Evolutionary conservation across 1,140 invertebrate genomes (phyloP).

Genomic region (Pissodes strobi): DNA sequence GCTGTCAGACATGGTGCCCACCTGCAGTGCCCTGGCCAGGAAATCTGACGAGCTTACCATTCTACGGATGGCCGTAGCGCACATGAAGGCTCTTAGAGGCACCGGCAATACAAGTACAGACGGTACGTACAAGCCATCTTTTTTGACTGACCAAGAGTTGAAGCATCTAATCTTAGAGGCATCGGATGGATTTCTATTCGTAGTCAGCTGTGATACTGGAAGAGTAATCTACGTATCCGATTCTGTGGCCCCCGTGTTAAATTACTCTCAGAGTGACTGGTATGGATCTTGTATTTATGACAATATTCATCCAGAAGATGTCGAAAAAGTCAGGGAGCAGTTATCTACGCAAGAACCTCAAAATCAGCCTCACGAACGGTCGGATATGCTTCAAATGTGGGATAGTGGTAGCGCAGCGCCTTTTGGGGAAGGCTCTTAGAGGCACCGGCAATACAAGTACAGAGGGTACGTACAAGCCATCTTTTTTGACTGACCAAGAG

Average conservation of each 20-base stretch:
- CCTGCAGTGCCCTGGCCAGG: slow-evolving; percentile 93
- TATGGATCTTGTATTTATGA: slow-evolving; percentile 94
- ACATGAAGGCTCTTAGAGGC: slow-evolving; percentile 93
- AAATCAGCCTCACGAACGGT: slow-evolving; percentile 87
- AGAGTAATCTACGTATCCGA: slow-evolving; percentile 98
- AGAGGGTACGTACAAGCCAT: slow-evolving; percentile 96
- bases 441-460: slow-evolving; percentile 92
- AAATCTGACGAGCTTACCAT: slow-evolving; percentile 99
- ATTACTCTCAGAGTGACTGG: slow-evolving; percentile 94
- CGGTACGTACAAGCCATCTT: slow-evolving; percentile 97
- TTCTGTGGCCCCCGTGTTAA: slow-evolving; percentile 96
- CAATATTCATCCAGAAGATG: slow-evolving; percentile 96
- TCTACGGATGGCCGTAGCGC: slow-evolving; percentile 62
- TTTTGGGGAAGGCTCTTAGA: slow-evolving; percentile 69
- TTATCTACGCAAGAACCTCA: slow-evolving; percentile 96
- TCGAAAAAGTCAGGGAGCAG: slow-evolving; percentile 98
- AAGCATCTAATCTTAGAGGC: slow-evolving; percentile 99
- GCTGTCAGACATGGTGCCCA: slow-evolving; percentile 99
- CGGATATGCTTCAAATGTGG: slow-evolving; percentile 94
- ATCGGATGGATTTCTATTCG: slow-evolving; percentile 98
- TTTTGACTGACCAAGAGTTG: slow-evolving; percentile 97
- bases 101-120: slow-evolving; percentile 94
- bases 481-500: slow-evolving; percentile 98
- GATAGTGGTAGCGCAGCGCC: slow-evolving; percentile 81
- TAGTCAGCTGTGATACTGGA: slow-evolving; percentile 96